Evolutionary conservation across 2,797 vertebrate species (phyloP).

Genomic region (Trichosurus vulpecula): DNA sequence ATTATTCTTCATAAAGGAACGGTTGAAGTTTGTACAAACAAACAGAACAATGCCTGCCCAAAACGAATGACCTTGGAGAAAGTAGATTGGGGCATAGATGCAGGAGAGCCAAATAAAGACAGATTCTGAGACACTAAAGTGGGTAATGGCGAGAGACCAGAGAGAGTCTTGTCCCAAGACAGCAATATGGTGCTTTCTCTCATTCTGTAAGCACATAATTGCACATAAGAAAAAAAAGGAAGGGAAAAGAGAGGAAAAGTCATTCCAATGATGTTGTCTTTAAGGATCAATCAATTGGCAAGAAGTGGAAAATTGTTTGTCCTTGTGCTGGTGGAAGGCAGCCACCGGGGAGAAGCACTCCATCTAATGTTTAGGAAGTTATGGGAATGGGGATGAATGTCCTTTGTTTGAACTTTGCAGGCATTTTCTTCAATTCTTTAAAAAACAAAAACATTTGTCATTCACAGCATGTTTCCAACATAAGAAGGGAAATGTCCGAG

Average conservation of each 20-base stretch:
- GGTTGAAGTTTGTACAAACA: neutral
- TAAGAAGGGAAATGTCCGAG: neutral
- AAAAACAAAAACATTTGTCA: conserved; percentile 20
- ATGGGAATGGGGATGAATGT: neutral
- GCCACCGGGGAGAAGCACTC: neutral
- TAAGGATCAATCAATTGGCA: neutral
- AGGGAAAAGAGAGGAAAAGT: neutral
- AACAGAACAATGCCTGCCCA: neutral
- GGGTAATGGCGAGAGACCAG: neutral
- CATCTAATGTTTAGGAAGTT: neutral
- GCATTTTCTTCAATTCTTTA: conserved; percentile 54
- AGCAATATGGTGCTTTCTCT: neutral
- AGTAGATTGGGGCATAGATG: neutral
- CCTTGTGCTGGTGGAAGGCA: neutral
- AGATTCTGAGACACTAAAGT: neutral
- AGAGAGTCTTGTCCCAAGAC: neutral
- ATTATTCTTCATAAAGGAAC: neutral
- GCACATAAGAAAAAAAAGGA: neutral
- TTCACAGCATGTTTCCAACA: neutral
- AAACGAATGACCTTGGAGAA: neutral
- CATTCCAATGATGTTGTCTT: neutral
- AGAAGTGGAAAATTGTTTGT: neutral
- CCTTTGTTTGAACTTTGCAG: conserved; percentile 34
- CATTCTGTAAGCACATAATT: neutral
- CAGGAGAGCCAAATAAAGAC: neutral